Evolutionary conservation across 2,888 invertebrate species (phyloP), one percentile per base, ranked within the genome.

Genomic region (Xanthorhoe designata): DNA sequence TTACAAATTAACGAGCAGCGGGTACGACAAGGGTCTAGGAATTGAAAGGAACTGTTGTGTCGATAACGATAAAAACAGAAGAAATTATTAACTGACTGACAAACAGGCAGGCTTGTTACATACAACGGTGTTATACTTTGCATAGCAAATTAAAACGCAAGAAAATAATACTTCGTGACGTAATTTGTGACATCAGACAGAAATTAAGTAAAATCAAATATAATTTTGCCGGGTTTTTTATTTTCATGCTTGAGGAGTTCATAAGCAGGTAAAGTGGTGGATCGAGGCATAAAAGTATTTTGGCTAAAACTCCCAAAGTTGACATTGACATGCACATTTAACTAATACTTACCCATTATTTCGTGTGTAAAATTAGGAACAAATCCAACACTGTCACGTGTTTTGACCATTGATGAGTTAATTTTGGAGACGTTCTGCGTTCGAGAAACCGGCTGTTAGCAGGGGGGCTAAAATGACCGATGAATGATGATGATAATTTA

Each of bases 281-380:
- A n/a, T n/a, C n/a, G n/a, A 35, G 35, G 35, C 10, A 9, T 10
- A 35, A 7, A 35, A 9, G 2, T 2, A 35, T 35, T 35, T 35
- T 10, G 35, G 9, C 0, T 24, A 35, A 45, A 64, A 62, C 49
- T 62, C 38, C 56, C 56, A 49, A 53, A 56, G 61, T 53, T 60
- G 45, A 56, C 49, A 9, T 56, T 60, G 49, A 54, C 54, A 29
- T 51, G 35, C 5, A 5, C 24, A 24, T n/a, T n/a, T n/a, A 24
- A 24, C 24, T 24, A 2, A 35, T 35, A 35, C 35, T 2, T 35
- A 10, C n/a, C n/a, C n/a, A n/a, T n/a, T n/a, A n/a, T n/a, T n/a
- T n/a, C n/a, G n/a, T n/a, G n/a, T n/a, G n/a, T n/a, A n/a, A n/a
- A n/a, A n/a, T n/a, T n/a, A n/a, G n/a, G n/a, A n/a, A n/a, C n/a